These are phyloP conservation scores for Portevinia maculata DNA, from an alignment of 2,888 invertebrate species.

Conservation along the genomic window DNA sequence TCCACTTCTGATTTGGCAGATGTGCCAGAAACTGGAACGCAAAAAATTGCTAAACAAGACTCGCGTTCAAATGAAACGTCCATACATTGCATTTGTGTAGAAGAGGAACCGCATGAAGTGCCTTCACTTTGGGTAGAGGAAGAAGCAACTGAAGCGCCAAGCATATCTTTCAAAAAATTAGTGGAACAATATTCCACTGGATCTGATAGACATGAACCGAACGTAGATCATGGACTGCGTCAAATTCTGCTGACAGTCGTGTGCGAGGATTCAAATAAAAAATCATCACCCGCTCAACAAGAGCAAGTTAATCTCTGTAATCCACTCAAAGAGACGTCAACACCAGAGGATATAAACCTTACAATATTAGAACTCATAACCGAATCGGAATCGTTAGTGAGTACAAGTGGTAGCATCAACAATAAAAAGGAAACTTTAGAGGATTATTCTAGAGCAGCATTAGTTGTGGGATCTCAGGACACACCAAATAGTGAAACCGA, in stretches of 20 bases:
- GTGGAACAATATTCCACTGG: neutral
- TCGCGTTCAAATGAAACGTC: neutral
- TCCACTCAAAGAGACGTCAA: neutral
- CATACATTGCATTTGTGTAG: neutral
- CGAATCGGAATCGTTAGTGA: neutral
- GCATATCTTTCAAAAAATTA: neutral
- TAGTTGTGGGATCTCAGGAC: too few relatives aligned
- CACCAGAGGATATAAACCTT: neutral
- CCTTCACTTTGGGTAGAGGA: constrained; percentile 6
- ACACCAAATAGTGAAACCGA: neutral
- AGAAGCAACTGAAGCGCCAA: constrained; percentile 1
- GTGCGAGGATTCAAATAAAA: too few relatives aligned
- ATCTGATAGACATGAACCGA: neutral
- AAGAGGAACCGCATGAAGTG: constrained; percentile 5
- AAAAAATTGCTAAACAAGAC: neutral
- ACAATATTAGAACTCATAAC: neutral
- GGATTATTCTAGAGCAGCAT: too few relatives aligned
- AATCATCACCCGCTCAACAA: too few relatives aligned
- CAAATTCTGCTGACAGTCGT: too few relatives aligned
- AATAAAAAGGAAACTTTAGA: neutral
- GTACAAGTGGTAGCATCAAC: neutral
- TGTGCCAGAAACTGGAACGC: neutral
- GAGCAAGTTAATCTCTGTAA: too few relatives aligned
- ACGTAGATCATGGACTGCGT: too few relatives aligned
- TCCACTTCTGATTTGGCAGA: neutral